Base-by-base conservation (phyloP, 2,888 invertebrate species). In the Tipula helvola region DNA sequence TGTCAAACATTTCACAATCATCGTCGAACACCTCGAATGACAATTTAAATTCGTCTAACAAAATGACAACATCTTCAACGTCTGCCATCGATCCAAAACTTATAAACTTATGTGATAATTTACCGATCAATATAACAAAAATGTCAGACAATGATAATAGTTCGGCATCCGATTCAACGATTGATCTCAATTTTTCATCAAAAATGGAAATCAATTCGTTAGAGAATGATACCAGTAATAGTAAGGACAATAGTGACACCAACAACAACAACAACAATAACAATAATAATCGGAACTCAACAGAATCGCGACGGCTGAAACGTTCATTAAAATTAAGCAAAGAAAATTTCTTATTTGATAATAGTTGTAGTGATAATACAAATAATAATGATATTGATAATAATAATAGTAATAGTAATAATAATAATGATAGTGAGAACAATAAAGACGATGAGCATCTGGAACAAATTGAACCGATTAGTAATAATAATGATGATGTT, bases 21-120 rank as follows among this genome's bases (percentile, higher is more conserved):
- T 85, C 85, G 42, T 85, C 85, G 39, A 71, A 71, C 71, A 85
- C n/a, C 16, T 85, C 85, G 44, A 84, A 39, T 39, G 84, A 84
- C 41, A 84, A 84, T 84, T 84, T 84, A 41, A 84, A 84, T 39
- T 41, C 84, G 41, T 84, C 84, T 39, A 36, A 1, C 5, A 84
- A 84, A 84, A 84, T 16, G 84, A 84, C 36, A 0, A 39, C 84
- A n/a, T 39, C 36, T 4, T 41, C 13, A 84, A 39, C 84, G n/a
- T 92, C 93, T 90, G 89, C 92, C 91, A 91, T 93, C 91, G 92
- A 94, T 88, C 93, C 94, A 10, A 93, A 93, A 88, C 92, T 95
- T 87, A 95, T 95, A 87, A 95, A 95, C 90, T 94, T 94, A 91
- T 94, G 94, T 90, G 95, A 95, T 90, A 95, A 95, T 91, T 91